phyloP scores from a whole-genome alignment of 2,888 invertebrate species.

The Electrophaes corylata region DNA sequence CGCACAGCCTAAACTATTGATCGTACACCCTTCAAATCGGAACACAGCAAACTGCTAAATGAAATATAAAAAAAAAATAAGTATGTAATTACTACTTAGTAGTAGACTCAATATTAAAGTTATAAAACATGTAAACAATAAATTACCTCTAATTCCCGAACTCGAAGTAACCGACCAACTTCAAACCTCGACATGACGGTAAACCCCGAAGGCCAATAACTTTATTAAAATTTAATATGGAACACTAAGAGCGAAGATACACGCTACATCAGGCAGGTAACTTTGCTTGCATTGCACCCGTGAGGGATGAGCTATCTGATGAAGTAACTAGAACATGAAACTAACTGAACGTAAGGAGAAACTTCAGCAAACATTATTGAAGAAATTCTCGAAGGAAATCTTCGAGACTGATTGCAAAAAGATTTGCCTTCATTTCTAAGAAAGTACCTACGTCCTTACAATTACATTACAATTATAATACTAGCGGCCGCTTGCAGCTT shows the following conservation, averaged over 20 bases:
- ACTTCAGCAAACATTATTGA: neutral
- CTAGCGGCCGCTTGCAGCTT: no score
- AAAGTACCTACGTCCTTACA: no score
- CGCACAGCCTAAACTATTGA: no score
- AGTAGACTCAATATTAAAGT: no score
- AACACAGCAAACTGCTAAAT: no score
- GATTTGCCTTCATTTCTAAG: no score
- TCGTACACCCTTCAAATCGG: no score
- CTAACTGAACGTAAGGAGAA: neutral
- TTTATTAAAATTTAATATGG: conserved; percentile 26
- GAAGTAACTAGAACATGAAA: neutral
- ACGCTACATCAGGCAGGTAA: conserved; percentile 24
- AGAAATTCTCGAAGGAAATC: neutral
- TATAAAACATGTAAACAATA: no score
- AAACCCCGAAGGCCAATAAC: conserved; percentile 23
- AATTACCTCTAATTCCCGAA: neutral
- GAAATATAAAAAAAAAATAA: no score
- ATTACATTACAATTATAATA: no score
- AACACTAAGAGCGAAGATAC: conserved; percentile 23
- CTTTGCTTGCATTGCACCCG: conserved; percentile 29
- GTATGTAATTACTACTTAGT: no score
- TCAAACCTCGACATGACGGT: conserved; percentile 22
- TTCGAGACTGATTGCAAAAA: neutral
- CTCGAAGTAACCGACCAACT: conserved; percentile 16
- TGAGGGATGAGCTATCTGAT: conserved; percentile 14